A percentile compares a stretch with the other conserved stretches of the same genome.
phyloP scores from a whole-genome alignment of 1,140 invertebrate species.

The Brachionus koreanus region DNA sequence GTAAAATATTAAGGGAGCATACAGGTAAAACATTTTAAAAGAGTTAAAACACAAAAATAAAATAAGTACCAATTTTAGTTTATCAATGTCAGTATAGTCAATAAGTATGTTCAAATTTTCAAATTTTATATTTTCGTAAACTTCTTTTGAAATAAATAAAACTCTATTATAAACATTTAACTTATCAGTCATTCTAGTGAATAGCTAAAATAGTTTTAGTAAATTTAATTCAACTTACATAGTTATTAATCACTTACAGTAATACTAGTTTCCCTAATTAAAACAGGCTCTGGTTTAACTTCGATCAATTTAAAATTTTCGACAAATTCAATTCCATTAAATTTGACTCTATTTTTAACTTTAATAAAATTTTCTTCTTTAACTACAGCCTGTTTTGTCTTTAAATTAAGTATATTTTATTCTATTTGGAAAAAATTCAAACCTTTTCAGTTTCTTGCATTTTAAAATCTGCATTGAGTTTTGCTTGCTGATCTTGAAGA shows the following conservation, averaged over 20 bases:
- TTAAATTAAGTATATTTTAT: background rate
- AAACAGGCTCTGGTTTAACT: background rate
- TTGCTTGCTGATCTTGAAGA: background rate
- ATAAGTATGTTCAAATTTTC: background rate
- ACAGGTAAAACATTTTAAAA: background rate
- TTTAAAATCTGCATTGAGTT: background rate
- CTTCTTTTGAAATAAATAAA: background rate
- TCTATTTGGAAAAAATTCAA: background rate
- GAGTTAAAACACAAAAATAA: background rate
- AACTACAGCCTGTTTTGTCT: background rate
- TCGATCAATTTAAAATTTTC: background rate
- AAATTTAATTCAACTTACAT: background rate
- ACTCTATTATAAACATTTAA: conserved; percentile 15
- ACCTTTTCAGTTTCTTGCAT: background rate
- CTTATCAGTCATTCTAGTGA: background rate
- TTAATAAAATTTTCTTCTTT: background rate
- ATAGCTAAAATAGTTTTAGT: background rate
- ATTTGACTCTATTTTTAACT: conserved; percentile 31
- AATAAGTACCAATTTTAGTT: conserved; percentile 1
- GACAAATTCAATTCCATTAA: background rate
- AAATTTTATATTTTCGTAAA: conserved; percentile 24
- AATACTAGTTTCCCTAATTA: conserved; percentile 7
- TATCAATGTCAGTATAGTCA: background rate
- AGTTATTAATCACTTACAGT: background rate
- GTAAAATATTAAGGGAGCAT: background rate